Conservation (phyloP, 2,888 invertebrate species). For the Anthrax anthrax region DNA sequence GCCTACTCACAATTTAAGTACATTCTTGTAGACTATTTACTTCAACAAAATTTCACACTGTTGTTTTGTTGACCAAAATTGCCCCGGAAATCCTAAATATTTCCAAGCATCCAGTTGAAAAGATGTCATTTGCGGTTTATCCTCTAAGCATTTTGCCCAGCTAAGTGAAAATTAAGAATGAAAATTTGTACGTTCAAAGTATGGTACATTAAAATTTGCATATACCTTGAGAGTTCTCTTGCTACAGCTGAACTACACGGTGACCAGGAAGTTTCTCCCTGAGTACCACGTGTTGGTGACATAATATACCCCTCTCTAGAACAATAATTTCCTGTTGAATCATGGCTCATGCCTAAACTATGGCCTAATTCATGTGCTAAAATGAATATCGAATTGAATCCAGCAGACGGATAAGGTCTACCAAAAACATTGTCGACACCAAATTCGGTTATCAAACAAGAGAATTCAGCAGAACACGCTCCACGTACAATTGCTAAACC, state of each 20-base stretch:
- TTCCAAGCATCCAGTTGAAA: conserved; percentile 44
- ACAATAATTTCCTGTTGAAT: conserved; percentile 55
- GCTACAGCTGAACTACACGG: conserved; percentile 51
- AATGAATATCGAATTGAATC: conserved; percentile 71
- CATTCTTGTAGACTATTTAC: conserved; percentile 7
- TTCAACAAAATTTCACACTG: conserved; percentile 56
- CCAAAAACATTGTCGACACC: conserved; percentile 58
- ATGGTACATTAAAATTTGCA: no score
- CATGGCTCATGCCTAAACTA: conserved; percentile 70
- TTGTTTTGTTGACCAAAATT: conserved; percentile 53
- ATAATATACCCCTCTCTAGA: conserved; percentile 66
- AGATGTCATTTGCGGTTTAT: conserved; percentile 37
- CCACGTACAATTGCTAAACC: conserved; percentile 69
- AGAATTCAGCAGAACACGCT: conserved; percentile 54
- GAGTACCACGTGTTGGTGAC: conserved; percentile 65
- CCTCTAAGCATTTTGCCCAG: conserved; percentile 51
- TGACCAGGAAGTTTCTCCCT: conserved; percentile 67
- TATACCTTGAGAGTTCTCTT: conserved; percentile 33
- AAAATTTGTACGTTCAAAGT: no score
- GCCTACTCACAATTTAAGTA: not conserved
- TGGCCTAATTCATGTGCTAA: conserved; percentile 74
- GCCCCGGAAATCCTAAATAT: conserved; percentile 51
- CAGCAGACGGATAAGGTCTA: conserved; percentile 67
- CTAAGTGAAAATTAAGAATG: no score
- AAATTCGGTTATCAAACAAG: conserved; percentile 66